Evolutionary conservation across 2,113 vertebrate genomes (phyloP), one percentile per base, ranked within the genome.

Genomic region (Micromys minutus): DNA sequence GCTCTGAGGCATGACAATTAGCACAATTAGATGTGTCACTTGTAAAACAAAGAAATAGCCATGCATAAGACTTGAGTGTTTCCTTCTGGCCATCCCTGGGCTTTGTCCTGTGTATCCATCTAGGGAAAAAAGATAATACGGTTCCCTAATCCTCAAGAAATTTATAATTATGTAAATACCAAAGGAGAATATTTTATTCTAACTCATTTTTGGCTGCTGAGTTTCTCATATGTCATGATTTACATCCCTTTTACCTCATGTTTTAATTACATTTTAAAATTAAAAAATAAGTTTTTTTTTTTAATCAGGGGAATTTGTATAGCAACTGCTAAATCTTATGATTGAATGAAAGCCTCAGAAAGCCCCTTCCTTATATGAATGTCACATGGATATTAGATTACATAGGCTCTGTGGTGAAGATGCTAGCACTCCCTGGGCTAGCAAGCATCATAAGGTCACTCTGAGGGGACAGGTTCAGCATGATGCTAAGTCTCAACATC

Each of bases 401-500:
- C 74, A 84, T 69, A 81, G 89, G 89, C 61, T 36, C 50, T 88
- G 2, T 76, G 88, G 57, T 93, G 90, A 96, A 95, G 42, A 81
- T 16, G 50, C 11, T 17, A 90, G 50, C 94, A 34, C 6, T 71
- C 93, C 93, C 67, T 3, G 2, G 39, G 71, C 91, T 97, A 91
- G 31, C 84, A 79, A 96, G 57, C 74, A 84, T 17, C 92, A 93
- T 87, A 63, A 96, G 71, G 92, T 86, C 39, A 55, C 79, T 97
- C 84, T 88, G 67, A 97, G 59, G 81, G 74, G 80, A 76, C 39
- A 84, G 65, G 72, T 50, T 79, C 21, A 77, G 75, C 59, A 83
- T 95, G 94, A 97, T 63, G 90, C 92, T 8, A 86, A 91, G 81
- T 57, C 45, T 96, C 96, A 97, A 45, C 97, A 87, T 95, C 24